Conservation (phyloP, 2,888 invertebrate species). For the Lobophora halterata region DNA sequence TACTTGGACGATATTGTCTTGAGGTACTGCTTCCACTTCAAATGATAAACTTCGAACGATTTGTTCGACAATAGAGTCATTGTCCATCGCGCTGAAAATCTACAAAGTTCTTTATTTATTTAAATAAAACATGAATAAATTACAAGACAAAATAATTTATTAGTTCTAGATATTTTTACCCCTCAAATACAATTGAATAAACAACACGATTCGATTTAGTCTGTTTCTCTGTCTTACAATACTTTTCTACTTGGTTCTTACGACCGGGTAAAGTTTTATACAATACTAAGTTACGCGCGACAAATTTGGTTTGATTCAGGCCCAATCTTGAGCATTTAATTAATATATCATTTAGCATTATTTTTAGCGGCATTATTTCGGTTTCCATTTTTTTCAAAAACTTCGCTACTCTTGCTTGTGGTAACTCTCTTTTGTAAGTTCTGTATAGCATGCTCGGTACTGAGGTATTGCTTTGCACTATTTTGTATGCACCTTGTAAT, state of each 20-base stretch:
- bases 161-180: constrained; percentile 32
- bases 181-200: constrained; percentile 63
- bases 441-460: not conserved
- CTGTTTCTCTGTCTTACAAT: constrained; percentile 26
- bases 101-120: constrained; percentile 8
- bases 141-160: constrained; percentile 12
- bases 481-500: constrained; percentile 6
- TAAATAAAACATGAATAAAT: not conserved
- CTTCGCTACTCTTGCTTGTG: constrained; percentile 51
- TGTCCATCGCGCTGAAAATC: constrained; percentile 41
- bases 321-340: constrained; percentile 52
- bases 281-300: constrained; percentile 12
- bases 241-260: constrained; percentile 19
- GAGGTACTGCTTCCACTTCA: constrained; percentile 56
- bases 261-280: constrained; percentile 23
- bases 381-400: constrained; percentile 52
- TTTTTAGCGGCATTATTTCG: constrained; percentile 60
- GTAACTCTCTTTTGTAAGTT: constrained; percentile 34
- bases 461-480: not conserved
- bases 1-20: constrained; percentile 33
- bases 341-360: constrained; percentile 53
- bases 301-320: constrained; percentile 26
- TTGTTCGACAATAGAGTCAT: constrained; percentile 41
- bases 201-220: constrained; percentile 61
- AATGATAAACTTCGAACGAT: constrained; percentile 54